Evolutionary conservation across 2,113 vertebrate genomes (phyloP).

Genomic region (Sturnus vulgaris): DNA sequence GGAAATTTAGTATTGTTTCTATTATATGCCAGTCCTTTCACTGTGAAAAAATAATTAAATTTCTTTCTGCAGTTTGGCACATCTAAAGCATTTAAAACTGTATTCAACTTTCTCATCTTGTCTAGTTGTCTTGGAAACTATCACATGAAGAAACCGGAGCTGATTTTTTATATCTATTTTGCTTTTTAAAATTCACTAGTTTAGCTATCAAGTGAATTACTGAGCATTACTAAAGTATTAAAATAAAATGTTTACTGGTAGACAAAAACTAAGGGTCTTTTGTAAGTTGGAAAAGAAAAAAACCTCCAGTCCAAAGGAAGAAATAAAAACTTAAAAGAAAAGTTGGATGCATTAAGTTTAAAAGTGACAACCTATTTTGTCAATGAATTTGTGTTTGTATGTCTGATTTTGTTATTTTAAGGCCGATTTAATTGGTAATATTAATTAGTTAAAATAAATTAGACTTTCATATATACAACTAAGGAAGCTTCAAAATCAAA

Average conservation of each 20-base stretch:
- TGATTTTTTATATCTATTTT: neutral
- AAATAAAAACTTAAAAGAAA: neutral
- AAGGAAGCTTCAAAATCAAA: neutral
- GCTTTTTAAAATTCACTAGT: neutral
- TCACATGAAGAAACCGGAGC: neutral
- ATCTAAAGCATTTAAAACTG: neutral
- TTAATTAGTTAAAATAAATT: neutral
- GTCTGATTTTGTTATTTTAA: neutral
- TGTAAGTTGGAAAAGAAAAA: neutral
- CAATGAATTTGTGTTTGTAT: neutral
- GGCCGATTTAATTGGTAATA: neutral
- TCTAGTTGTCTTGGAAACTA: slow-evolving; percentile 56
- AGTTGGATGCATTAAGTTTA: neutral
- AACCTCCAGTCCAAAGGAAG: neutral
- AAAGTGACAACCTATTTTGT: neutral
- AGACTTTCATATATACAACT: neutral
- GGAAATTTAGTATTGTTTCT: neutral
- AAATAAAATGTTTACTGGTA: neutral
- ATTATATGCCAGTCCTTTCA: neutral
- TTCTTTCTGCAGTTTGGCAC: neutral
- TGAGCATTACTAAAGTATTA: neutral
- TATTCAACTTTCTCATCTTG: neutral
- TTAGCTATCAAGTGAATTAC: neutral
- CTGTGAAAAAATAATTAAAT: neutral
- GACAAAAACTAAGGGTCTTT: neutral